Percentiles rank a stretch among this genome's conserved stretches.
These are phyloP conservation scores for Rana temporaria DNA, from an alignment of 2,113 vertebrate genomes.

Conservation along the genomic window DNA sequence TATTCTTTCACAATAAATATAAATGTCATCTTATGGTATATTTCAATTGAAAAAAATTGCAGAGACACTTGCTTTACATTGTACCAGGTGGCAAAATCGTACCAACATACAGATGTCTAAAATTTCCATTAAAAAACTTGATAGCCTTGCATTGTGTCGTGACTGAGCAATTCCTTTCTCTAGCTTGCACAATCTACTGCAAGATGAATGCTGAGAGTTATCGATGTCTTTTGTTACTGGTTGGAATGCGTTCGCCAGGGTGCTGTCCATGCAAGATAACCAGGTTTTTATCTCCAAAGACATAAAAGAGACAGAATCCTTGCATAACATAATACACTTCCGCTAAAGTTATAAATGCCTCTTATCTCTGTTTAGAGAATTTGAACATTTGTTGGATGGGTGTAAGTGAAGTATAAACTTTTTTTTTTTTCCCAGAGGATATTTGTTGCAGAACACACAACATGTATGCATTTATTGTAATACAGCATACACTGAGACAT, in stretches of 20 bases:
- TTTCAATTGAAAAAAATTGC: not conserved
- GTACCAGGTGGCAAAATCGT: not conserved
- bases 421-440: not conserved
- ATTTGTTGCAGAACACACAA: not conserved
- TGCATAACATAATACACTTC: not conserved
- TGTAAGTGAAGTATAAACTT: not conserved
- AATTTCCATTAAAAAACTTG: not conserved
- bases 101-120: not conserved
- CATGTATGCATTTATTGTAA: constrained; percentile 1
- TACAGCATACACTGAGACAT: not conserved
- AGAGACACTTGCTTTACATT: not conserved
- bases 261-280: constrained; percentile 42
- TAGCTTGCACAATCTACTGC: not conserved
- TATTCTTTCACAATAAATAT: not conserved
- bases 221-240: constrained; percentile 25
- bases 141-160: constrained; percentile 26
- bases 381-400: constrained; percentile 10
- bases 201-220: constrained; percentile 25
- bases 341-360: constrained; percentile 11
- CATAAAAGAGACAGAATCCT: constrained; percentile 32
- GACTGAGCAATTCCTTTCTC: not conserved
- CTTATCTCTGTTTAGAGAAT: constrained; percentile 39
- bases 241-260: constrained; percentile 10
- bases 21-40: not conserved
- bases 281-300: constrained; percentile 21